Conservation (phyloP, 2,113 vertebrate species). For the Platanista minor region DNA sequence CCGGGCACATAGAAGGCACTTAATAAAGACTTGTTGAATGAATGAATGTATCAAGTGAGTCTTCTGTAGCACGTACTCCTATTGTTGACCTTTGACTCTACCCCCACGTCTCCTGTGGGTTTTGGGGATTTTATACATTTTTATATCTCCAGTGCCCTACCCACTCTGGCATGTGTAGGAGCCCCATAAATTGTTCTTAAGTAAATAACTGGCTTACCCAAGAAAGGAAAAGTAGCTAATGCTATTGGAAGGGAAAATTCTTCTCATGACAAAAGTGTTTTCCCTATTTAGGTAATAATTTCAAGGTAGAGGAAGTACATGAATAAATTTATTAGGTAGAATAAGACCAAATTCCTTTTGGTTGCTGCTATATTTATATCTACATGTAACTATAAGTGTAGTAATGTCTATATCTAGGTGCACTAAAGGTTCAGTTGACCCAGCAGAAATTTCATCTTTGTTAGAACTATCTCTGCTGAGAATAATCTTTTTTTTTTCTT, state of each 20-base stretch:
- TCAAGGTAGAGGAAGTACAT: not conserved
- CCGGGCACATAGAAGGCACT: not conserved
- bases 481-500: not conserved
- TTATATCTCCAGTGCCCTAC: not conserved
- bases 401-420: not conserved
- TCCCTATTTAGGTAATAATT: conserved; percentile 15
- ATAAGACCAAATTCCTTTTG: not conserved
- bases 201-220: not conserved
- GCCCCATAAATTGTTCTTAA: not conserved
- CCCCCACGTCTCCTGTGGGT: not conserved
- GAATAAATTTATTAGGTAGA: not conserved
- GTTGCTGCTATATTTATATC: not conserved
- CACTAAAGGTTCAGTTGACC: not conserved
- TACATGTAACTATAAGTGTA: not conserved
- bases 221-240: not conserved
- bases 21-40: not conserved
- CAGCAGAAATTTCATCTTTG: conserved; percentile 15
- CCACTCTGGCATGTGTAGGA: not conserved
- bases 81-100: not conserved
- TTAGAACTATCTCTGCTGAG: not conserved
- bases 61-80: not conserved
- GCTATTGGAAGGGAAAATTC: not conserved
- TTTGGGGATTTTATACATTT: not conserved
- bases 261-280: not conserved
- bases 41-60: not conserved